A percentile compares a stretch with the other conserved stretches of the same genome.
Evolutionary conservation across 2,797 vertebrate species (phyloP).

Genomic region (Pseudotriccus pelzelni): DNA sequence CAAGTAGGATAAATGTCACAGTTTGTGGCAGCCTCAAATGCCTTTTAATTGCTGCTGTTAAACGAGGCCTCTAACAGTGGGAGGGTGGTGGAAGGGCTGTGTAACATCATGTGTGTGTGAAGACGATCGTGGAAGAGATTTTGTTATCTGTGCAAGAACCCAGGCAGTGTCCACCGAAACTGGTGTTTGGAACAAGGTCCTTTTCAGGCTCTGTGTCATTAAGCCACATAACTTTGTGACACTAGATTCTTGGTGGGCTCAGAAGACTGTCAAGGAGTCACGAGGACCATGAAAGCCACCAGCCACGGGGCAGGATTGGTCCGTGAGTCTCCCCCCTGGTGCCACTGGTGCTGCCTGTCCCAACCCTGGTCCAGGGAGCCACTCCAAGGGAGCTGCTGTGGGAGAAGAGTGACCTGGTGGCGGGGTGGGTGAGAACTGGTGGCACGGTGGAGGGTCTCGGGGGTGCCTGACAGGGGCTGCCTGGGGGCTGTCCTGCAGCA

Average conservation of each 20-base stretch:
- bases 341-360: not conserved
- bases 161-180: not conserved
- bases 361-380: not conserved
- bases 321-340: not conserved
- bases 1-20: not conserved
- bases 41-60: not conserved
- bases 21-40: not conserved
- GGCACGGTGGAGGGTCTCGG: accelerated
- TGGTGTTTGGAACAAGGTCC: not conserved
- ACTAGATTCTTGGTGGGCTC: accelerated
- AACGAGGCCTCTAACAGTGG: not conserved
- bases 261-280: accelerated
- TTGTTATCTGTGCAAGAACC: not conserved
- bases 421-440: not conserved
- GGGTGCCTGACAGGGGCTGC: accelerated
- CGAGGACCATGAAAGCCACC: not conserved
- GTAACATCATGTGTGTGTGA: not conserved
- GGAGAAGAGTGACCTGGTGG: not conserved
- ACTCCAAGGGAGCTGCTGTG: accelerated
- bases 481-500: not conserved
- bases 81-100: not conserved
- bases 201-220: accelerated
- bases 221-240: not conserved
- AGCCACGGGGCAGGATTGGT: not conserved
- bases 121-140: not conserved